A percentile compares a stretch with the other conserved stretches of the same genome.
These are phyloP conservation scores for Glaucidium brasilianum DNA, from an alignment of 2,113 vertebrate genomes.

Conservation along the genomic window DNA sequence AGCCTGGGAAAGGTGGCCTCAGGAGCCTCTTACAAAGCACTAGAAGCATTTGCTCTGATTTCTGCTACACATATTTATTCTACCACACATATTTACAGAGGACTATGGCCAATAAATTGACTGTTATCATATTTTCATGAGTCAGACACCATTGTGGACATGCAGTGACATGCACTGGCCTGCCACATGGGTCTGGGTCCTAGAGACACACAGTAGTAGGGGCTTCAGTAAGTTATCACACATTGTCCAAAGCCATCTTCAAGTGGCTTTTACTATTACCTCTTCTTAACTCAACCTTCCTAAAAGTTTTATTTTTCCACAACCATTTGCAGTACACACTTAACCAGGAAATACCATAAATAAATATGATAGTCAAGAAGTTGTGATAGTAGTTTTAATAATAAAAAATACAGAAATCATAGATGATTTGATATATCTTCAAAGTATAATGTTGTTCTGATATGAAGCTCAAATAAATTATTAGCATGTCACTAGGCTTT, in stretches of 20 bases:
- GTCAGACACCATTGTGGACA: background rate
- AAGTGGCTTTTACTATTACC: background rate
- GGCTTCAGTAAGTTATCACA: background rate
- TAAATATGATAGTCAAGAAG: background rate
- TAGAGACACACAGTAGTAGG: background rate
- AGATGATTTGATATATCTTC: background rate
- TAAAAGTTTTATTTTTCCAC: background rate
- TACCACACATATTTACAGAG: background rate
- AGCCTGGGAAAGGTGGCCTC: background rate
- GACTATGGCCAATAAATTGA: background rate
- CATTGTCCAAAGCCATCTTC: background rate
- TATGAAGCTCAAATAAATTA: background rate
- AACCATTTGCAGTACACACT: background rate
- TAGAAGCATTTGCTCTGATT: background rate
- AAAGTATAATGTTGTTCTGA: background rate
- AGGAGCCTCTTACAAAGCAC: background rate
- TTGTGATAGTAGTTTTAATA: background rate
- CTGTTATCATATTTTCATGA: background rate
- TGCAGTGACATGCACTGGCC: background rate
- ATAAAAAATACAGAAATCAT: background rate
- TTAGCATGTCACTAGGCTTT: background rate
- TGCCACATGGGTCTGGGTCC: fast-evolving
- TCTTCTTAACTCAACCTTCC: background rate
- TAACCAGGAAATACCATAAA: background rate
- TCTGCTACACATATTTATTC: background rate